phyloP scores from a whole-genome alignment of 2,888 invertebrate species.

The Agrochola circellaris region DNA sequence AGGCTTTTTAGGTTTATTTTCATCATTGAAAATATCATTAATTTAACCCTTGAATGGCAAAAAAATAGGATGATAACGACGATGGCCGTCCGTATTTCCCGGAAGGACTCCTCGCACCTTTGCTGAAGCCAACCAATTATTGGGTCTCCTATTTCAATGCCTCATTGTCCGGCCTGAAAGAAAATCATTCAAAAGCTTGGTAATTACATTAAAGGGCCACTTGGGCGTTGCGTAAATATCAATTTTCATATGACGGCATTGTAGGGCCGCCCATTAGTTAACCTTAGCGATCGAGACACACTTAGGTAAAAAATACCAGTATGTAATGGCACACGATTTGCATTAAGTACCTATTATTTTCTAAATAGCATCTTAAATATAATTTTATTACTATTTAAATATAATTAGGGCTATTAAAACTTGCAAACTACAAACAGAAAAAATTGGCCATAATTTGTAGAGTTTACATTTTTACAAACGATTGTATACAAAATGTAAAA shows the following conservation, averaged over 20 bases:
- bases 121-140: slow-evolving; percentile 22
- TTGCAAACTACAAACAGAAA: slow-evolving; percentile 22
- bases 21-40: background rate
- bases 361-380: slow-evolving; percentile 21
- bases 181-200: slow-evolving; percentile 3
- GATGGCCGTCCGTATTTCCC: background rate
- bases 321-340: slow-evolving; percentile 36
- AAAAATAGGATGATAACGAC: slow-evolving; percentile 21
- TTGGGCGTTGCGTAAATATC: background rate
- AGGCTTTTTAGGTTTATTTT: slow-evolving; percentile 2
- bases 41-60: slow-evolving; percentile 5
- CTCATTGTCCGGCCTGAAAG: slow-evolving; percentile 9
- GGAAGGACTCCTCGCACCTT: slow-evolving; percentile 7
- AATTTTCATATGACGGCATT: slow-evolving; percentile 11
- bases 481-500: background rate
- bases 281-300: background rate
- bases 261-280: background rate
- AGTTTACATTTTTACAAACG: slow-evolving; percentile 5
- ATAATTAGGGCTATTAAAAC: slow-evolving; percentile 25
- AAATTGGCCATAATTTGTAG: slow-evolving; percentile 10
- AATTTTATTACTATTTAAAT: slow-evolving; percentile 33
- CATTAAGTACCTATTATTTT: slow-evolving; percentile 35
- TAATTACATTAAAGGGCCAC: slow-evolving; percentile 16
- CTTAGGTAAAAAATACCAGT: slow-evolving; percentile 13
- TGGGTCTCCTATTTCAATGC: slow-evolving; percentile 24